Conservation (phyloP, 2,797 vertebrate species). For the Gallirallus australis region DNA sequence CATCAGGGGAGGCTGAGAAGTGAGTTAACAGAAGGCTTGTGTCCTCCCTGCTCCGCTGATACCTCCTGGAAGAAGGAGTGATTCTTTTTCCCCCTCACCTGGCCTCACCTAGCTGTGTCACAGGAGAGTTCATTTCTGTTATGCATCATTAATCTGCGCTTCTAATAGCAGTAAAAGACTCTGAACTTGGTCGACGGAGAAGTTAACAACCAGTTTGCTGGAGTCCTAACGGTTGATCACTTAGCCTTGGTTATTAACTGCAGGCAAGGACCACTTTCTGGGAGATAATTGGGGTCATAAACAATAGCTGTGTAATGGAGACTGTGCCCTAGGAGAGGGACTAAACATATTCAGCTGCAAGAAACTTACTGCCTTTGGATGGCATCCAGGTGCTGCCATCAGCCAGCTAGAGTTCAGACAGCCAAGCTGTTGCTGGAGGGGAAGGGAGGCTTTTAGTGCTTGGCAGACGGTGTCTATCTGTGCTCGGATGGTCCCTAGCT, state of each 20-base stretch:
- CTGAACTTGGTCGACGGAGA: slow-evolving; percentile 32
- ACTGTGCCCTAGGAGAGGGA: slow-evolving; percentile 15
- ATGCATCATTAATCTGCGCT: slow-evolving; percentile 41
- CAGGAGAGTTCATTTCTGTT: slow-evolving; percentile 39
- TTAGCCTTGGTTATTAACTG: slow-evolving; percentile 70
- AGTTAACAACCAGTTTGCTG: slow-evolving; percentile 51
- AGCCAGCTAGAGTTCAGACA: slow-evolving; percentile 4
- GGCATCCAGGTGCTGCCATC: slow-evolving; percentile 46
- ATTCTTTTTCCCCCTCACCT: not conserved
- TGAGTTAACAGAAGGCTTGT: not conserved
- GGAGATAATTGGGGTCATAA: slow-evolving; percentile 51
- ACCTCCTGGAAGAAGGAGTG: not conserved
- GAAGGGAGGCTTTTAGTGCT: slow-evolving; percentile 7
- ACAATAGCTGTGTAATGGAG: slow-evolving; percentile 43
- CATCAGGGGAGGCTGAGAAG: not conserved
- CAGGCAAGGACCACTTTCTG: slow-evolving; percentile 56
- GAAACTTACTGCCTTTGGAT: slow-evolving; percentile 50
- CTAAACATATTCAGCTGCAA: slow-evolving; percentile 42
- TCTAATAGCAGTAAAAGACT: slow-evolving; percentile 28
- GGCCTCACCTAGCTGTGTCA: not conserved
- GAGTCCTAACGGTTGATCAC: slow-evolving; percentile 52
- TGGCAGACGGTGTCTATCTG: not conserved
- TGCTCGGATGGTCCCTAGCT: not conserved
- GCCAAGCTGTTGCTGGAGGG: slow-evolving; percentile 16
- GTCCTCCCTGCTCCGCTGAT: not conserved